Evolutionary conservation across 2,888 invertebrate species (phyloP), one percentile per base, ranked within the genome.

Genomic region (Parochlus steinenii): DNA sequence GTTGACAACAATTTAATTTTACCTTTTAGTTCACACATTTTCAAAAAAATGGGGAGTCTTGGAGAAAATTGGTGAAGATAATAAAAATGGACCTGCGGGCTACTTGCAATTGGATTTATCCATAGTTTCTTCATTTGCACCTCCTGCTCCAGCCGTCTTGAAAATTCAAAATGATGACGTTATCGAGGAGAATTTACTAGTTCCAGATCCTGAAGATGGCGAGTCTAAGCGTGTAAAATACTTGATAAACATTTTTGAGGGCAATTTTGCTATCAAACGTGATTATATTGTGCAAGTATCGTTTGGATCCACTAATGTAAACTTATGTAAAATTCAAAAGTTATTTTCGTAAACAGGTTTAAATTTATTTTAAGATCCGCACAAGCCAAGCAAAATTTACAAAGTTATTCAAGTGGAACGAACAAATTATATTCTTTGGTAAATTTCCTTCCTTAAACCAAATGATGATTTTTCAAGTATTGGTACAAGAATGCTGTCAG

Each of bases 11-110:
- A 17, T 24, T 22, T 30, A 11, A 35, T 19, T 24, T 24, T 12
- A 17, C 36, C 37, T 49, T 45, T 23, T 54, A 74, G 82, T 77
- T 57, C 86, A 79, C 48, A 75, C 77, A 51, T 79, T 81, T 48
- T 77, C 73, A 50, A 80, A 82, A 51, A 86, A 86, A 58, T 90
- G 89, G 89, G 81, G 77, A 0, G 71, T 78, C 48, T 57, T 89
- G 26, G 70, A 69, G 18, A 63, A 74, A 0, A 67, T 73, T 20
- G 71, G 67, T 43, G 61, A 8, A 41, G 39, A 36, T 38, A 14
- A 15, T n/a, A 63, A 3, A 54, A 59, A 61, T 1, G 69, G 67
- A 1, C 62, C 69, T 1, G 69, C 71, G 43, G 89, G 87, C 2
- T 83, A 78, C 50, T 56, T 89, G 14, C 86, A 86, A 57, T 69